These are phyloP conservation scores for Clunio marinus DNA, from an alignment of 2,888 invertebrate genomes.

Conservation along the genomic window DNA sequence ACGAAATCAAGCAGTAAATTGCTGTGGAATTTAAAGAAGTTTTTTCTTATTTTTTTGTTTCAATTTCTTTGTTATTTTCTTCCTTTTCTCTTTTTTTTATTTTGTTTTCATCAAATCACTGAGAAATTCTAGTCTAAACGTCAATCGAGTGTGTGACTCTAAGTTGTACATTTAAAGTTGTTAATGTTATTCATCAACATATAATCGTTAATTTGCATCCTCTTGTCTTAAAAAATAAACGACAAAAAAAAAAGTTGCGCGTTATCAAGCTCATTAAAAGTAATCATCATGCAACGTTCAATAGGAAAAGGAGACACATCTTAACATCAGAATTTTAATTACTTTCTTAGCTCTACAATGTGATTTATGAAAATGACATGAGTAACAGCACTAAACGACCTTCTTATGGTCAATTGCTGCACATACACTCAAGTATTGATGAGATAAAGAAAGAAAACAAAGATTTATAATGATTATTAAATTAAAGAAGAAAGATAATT, in stretches of 20 bases:
- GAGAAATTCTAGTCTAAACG: slow-evolving; percentile 18
- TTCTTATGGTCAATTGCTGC: too few relatives aligned
- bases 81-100: background rate
- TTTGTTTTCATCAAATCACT: slow-evolving; percentile 13
- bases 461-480: too few relatives aligned
- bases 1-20: background rate
- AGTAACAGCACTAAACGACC: too few relatives aligned
- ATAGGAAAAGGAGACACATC: too few relatives aligned
- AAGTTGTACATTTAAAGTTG: slow-evolving; percentile 32
- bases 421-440: too few relatives aligned
- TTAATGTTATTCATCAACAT: background rate
- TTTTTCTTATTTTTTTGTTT: background rate
- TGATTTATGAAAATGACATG: too few relatives aligned
- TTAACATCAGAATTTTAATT: too few relatives aligned
- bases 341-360: too few relatives aligned
- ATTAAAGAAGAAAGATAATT: too few relatives aligned
- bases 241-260: slow-evolving; percentile 23
- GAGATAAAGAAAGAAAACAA: too few relatives aligned
- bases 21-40: slow-evolving; percentile 18
- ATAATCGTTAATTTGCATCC: slow-evolving; percentile 2
- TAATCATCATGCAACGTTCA: too few relatives aligned
- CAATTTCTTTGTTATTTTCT: background rate
- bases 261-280: slow-evolving; percentile 16
- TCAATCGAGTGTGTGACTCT: slow-evolving; percentile 16
- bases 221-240: slow-evolving; percentile 18